phyloP scores from a whole-genome alignment of 1,140 invertebrate species.

The Lanistes nyassanus region DNA sequence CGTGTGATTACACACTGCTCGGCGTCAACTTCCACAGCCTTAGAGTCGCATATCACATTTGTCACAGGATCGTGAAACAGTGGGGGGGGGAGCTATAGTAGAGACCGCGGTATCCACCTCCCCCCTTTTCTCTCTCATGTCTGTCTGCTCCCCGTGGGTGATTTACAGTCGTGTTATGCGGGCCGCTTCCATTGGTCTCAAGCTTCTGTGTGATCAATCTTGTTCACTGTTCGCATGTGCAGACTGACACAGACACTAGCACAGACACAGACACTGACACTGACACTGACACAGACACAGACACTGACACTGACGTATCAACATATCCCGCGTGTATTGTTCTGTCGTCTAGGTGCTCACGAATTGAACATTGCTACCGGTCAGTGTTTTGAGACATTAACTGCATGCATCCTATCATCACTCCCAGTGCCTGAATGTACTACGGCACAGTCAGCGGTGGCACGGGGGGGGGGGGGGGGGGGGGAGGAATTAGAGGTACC shows the following conservation, averaged over 20 bases:
- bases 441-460: background rate
- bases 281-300: slow-evolving; percentile 2
- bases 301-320: background rate
- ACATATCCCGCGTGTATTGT: background rate
- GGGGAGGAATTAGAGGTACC: background rate
- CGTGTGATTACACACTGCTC: too few species aligned
- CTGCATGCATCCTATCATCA: background rate
- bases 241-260: background rate
- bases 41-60: too few species aligned
- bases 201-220: too few species aligned
- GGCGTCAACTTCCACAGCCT: too few species aligned
- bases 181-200: too few species aligned
- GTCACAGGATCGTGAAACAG: too few species aligned
- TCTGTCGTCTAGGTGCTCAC: too few species aligned
- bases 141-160: background rate
- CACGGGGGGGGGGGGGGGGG: background rate
- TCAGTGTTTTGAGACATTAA: too few species aligned
- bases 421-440: background rate
- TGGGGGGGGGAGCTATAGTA: background rate
- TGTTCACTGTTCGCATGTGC: background rate
- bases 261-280: slow-evolving; percentile 12
- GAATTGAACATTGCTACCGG: too few species aligned
- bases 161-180: background rate
- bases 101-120: background rate
- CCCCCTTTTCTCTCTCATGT: background rate